phyloP scores from a whole-genome alignment of 2,797 vertebrate genomes.

The Rhyacichthys aspro region DNA sequence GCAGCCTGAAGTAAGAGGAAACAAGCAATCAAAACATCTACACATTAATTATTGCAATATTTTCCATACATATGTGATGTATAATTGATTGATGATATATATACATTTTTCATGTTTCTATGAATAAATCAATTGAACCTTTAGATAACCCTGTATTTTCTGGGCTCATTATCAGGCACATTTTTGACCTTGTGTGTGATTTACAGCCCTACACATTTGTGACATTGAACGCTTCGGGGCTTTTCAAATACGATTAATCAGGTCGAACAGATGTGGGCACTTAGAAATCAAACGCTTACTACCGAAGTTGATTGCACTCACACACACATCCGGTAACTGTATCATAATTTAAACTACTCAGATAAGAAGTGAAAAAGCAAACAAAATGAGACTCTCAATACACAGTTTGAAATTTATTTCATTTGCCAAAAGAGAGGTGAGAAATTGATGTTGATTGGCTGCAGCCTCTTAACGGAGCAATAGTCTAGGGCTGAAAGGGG shows the following conservation, averaged over 20 bases:
- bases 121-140: conserved; percentile 8
- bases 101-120: neutral
- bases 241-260: neutral
- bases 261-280: neutral
- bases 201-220: neutral
- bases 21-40: no score
- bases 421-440: no score
- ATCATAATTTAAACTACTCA: neutral
- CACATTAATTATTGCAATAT: neutral
- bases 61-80: neutral
- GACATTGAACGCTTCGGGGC: neutral
- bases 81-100: neutral
- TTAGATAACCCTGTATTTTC: conserved; percentile 1
- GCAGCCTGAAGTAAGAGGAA: no score
- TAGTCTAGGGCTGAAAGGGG: no score
- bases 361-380: neutral
- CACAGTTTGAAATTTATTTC: neutral
- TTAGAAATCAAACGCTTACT: neutral
- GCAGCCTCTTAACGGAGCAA: neutral
- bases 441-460: no score
- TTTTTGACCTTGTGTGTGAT: conserved; percentile 1
- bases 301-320: neutral
- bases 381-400: neutral
- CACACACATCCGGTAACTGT: neutral
- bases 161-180: neutral